Percentiles rank a stretch among this genome's conserved stretches.
These are phyloP conservation scores for Elegia similella DNA, from an alignment of 2,888 invertebrate species.

Conservation along the genomic window DNA sequence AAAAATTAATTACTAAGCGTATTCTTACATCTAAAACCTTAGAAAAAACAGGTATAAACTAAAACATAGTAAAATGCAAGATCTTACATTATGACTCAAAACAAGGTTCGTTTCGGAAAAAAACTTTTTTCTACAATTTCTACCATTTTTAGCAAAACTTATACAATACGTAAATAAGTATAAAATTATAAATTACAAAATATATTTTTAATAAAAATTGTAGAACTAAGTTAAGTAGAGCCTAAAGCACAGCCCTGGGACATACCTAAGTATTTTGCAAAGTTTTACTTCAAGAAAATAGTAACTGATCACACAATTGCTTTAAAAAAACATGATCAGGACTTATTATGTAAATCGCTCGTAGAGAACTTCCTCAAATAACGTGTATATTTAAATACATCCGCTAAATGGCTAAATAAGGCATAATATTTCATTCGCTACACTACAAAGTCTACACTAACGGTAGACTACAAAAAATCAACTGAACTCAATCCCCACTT, in stretches of 20 bases:
- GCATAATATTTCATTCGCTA: neutral
- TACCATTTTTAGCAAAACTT: constrained; percentile 20
- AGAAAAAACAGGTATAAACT: constrained; percentile 55
- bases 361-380: neutral
- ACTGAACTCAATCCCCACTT: neutral
- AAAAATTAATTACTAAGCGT: constrained; percentile 76
- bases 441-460: neutral
- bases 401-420: neutral
- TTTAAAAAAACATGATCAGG: constrained; percentile 2
- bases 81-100: constrained; percentile 42
- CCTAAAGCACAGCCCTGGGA: constrained; percentile 30
- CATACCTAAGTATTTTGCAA: constrained; percentile 13
- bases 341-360: constrained; percentile 13
- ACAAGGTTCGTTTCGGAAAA: constrained; percentile 38
- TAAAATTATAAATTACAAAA: constrained; percentile 27
- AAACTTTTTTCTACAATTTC: constrained; percentile 21
- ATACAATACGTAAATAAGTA: constrained; percentile 17
- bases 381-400: neutral
- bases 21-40: constrained; percentile 62
- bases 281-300: constrained; percentile 13
- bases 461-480: neutral
- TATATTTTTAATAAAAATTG: constrained; percentile 28
- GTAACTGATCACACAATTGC: constrained; percentile 9
- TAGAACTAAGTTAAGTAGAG: constrained; percentile 29
- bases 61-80: constrained; percentile 63